Evolutionary conservation across 2,888 invertebrate genomes (phyloP).

Genomic region (Tetragonisca angustula): DNA sequence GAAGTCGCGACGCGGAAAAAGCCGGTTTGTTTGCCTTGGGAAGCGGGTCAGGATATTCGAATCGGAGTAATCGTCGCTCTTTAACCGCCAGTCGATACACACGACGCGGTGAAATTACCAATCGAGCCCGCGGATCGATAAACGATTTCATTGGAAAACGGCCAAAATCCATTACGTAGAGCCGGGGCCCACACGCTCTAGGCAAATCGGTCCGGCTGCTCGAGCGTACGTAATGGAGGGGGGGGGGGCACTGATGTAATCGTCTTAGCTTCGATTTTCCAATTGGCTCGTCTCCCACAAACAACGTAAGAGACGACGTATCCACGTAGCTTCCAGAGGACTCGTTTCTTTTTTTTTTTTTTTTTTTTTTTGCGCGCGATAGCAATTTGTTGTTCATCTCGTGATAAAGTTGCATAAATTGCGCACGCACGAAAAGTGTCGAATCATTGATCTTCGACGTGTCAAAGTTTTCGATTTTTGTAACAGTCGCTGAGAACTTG

Average conservation of each 20-base stretch:
- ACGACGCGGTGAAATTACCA: conserved; percentile 44
- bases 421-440: too few relatives aligned
- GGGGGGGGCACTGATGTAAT: conserved; percentile 55
- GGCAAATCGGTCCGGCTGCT: conserved; percentile 61
- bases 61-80: conserved; percentile 49
- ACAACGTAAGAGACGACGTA: conserved; percentile 40
- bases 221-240: conserved; percentile 53
- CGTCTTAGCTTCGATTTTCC: conserved; percentile 71
- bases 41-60: conserved; percentile 25
- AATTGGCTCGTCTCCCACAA: conserved; percentile 62
- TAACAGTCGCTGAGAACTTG: too few relatives aligned
- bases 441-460: too few relatives aligned
- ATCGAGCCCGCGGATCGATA: conserved; percentile 44
- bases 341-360: not conserved
- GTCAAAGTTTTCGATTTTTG: too few relatives aligned
- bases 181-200: conserved; percentile 26
- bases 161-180: conserved; percentile 63
- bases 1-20: conserved; percentile 11
- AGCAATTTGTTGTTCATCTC: too few relatives aligned
- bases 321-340: not conserved
- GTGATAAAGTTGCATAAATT: too few relatives aligned
- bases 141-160: conserved; percentile 48
- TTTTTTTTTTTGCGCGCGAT: not conserved
- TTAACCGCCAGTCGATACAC: conserved; percentile 46
- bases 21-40: not conserved